Percentiles rank a stretch among this genome's conserved stretches.
phyloP scores from a whole-genome alignment of 2,888 invertebrate genomes.

The Acholoe squamosa region DNA sequence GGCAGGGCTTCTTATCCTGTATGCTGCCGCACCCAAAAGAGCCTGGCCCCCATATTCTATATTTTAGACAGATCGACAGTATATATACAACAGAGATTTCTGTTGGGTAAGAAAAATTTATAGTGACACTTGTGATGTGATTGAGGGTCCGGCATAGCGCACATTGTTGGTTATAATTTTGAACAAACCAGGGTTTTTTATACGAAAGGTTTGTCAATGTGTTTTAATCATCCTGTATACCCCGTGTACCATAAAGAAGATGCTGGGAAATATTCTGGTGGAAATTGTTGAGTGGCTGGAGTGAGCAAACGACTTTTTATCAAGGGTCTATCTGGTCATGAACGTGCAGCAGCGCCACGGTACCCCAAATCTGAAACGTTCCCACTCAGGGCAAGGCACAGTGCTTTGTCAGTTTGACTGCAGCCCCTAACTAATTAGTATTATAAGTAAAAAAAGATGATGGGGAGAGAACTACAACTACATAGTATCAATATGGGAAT shows the following conservation, averaged over 20 bases:
- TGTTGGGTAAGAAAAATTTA: neutral
- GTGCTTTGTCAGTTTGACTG: neutral
- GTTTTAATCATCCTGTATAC: neutral
- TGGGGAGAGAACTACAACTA: neutral
- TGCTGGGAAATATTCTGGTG: neutral
- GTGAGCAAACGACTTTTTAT: neutral
- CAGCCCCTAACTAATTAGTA: neutral
- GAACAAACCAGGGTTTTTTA: neutral
- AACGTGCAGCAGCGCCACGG: neutral
- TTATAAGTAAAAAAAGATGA: neutral
- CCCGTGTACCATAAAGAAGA: conserved; percentile 12
- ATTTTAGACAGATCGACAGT: neutral
- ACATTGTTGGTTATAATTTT: neutral
- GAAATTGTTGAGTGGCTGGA: neutral
- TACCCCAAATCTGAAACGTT: neutral
- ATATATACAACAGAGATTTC: neutral
- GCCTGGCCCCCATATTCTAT: neutral
- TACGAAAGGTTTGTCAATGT: neutral
- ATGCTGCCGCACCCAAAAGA: neutral
- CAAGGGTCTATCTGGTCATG: neutral
- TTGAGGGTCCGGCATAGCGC: neutral
- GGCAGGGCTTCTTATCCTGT: neutral
- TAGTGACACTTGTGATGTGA: neutral
- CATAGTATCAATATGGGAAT: neutral
- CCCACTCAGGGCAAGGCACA: neutral